Percentiles rank a stretch among this genome's conserved stretches.
phyloP scores from a whole-genome alignment of 2,888 invertebrate species.

The Mythimna pallens region DNA sequence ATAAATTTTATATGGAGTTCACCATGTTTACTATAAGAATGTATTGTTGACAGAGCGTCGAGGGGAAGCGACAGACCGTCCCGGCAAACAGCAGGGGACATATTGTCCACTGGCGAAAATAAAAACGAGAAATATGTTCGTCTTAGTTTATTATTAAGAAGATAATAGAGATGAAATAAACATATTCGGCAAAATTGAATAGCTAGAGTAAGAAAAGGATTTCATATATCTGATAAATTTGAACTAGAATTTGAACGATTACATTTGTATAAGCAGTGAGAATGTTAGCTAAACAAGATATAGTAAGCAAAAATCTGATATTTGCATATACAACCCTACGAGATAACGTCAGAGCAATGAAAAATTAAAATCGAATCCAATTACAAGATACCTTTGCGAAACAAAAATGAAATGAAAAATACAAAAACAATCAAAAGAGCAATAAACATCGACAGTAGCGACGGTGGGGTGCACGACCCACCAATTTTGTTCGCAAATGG shows the following conservation, averaged over 20 bases:
- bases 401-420: constrained; percentile 68
- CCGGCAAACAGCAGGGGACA: constrained; percentile 73
- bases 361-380: constrained; percentile 23
- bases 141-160: constrained; percentile 44
- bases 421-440: constrained; percentile 77
- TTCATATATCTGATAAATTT: no score
- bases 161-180: constrained; percentile 40
- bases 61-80: constrained; percentile 76
- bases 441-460: constrained; percentile 72
- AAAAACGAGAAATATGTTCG: constrained; percentile 62
- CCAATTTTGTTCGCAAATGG: constrained; percentile 87
- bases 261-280: not conserved
- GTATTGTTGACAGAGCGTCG: constrained; percentile 77
- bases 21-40: constrained; percentile 78
- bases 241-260: not conserved
- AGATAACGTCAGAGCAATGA: not conserved
- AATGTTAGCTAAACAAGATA: no score
- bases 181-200: not conserved
- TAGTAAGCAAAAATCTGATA: not conserved
- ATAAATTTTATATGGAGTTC: constrained; percentile 79
- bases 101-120: constrained; percentile 68
- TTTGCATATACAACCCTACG: not conserved
- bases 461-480: constrained; percentile 74
- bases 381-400: constrained; percentile 43
- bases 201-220: not conserved